Evolutionary conservation across 2,113 vertebrate species (phyloP), one percentile per base, ranked within the genome.

Genomic region (Rhodinocichla rosea): DNA sequence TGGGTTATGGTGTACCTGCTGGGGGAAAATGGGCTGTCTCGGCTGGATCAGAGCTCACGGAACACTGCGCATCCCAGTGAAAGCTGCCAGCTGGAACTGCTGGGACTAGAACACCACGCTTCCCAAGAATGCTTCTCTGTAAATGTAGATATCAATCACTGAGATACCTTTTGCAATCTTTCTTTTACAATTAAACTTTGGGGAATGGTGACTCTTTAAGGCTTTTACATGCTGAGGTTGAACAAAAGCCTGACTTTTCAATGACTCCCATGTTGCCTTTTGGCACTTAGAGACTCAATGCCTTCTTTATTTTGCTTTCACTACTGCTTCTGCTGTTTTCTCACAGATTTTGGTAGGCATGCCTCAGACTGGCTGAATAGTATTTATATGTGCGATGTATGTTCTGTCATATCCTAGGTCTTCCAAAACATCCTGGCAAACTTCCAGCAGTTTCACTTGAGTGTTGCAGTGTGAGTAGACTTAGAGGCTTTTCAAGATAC

Each of bases 361-460:
- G 18, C 2, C 5, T n/a, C 32, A 71, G 40, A 35, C 30, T 70
- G 60, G 35, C 27, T 62, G 60, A 89, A 55, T 59, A 22, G 62
- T 60, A 64, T 94, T 86, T 83, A 22, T 76, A 39, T 47, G 44
- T 35, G 18, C 28, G 63, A 24, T 35, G 26, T 45, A 40, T 75
- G 30, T 75, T 73, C 49, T 63, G 13, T 1, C 2, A n/a, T 83
- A 90, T 18, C 13, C 49, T 69, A 44, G 8, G 65, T 87, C 22
- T 93, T 88, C 37, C 70, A 40, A 92, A 90, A 60, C 49, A 76
- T 83, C 40, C 23, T 82, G 44, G 53, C 52, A 88, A 86, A 79
- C 49, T 60, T 85, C 33, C 40, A 73, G 30, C 65, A 71, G 39
- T 89, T 84, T 71, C 2, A 9, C 47, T 82, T 78, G 69, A 81